Percentiles rank a stretch among this genome's conserved stretches.
Evolutionary conservation across 1,140 invertebrate genomes (phyloP).

Genomic region (Zaprionus ornatus): DNA sequence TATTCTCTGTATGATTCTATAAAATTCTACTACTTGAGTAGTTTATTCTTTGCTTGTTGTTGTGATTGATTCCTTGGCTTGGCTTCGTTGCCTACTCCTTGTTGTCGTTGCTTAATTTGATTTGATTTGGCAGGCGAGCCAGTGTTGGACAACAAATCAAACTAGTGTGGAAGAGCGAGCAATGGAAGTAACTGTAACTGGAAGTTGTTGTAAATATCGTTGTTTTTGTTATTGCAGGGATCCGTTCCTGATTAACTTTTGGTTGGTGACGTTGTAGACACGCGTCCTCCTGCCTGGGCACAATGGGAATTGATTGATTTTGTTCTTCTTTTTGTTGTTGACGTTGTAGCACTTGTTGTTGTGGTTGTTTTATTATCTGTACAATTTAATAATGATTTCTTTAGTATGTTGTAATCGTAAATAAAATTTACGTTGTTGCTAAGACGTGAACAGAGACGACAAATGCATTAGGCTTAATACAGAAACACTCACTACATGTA

Average conservation of each 20-base stretch:
- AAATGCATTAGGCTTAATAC: constrained; percentile 45
- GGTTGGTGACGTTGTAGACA: constrained; percentile 25
- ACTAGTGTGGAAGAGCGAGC: constrained; percentile 26
- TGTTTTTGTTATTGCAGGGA: constrained; percentile 16
- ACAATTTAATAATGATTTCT: constrained; percentile 58
- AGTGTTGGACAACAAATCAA: constrained; percentile 37
- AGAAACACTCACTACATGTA: constrained; percentile 15
- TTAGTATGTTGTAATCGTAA: constrained; percentile 78
- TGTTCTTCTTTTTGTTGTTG: constrained; percentile 17
- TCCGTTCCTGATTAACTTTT: constrained; percentile 9
- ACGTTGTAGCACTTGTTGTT: constrained; percentile 12
- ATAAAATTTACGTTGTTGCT: constrained; percentile 73
- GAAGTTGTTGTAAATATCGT: constrained; percentile 37
- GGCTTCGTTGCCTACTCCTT: constrained; percentile 1
- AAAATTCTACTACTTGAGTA: not conserved
- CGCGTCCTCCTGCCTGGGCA: constrained; percentile 33
- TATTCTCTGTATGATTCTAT: constrained; percentile 8
- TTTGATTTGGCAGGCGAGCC: constrained; percentile 26
- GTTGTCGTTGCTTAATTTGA: not conserved
- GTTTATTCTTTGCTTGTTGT: constrained; percentile 8
- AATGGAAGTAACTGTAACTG: constrained; percentile 39
- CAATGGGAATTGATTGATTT: constrained; percentile 37
- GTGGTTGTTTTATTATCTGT: constrained; percentile 57
- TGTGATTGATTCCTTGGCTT: constrained; percentile 15
- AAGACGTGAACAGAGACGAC: constrained; percentile 65